Evolutionary conservation across 2,888 invertebrate genomes (phyloP).

Genomic region (Plagodis pulveraria): DNA sequence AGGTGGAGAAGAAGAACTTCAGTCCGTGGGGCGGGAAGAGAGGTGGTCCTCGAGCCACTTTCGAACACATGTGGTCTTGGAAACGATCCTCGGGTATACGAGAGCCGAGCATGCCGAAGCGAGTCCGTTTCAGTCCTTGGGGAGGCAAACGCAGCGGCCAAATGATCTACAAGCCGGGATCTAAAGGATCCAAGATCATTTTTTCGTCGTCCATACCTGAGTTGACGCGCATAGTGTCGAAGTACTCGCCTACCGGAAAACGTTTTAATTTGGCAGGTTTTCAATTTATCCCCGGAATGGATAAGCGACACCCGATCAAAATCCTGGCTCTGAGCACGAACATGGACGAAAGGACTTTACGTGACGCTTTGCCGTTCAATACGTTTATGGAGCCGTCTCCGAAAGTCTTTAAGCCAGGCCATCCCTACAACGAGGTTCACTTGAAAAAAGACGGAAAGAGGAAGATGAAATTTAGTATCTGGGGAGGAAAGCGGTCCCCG

Average conservation of each 20-base stretch:
- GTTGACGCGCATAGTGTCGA: slow-evolving; percentile 66
- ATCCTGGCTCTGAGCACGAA: slow-evolving; percentile 64
- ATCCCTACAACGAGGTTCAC: slow-evolving; percentile 68
- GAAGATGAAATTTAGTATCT: slow-evolving; percentile 78
- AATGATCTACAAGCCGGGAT: slow-evolving; percentile 68
- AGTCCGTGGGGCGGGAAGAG: slow-evolving; percentile 80
- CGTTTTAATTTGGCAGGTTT: slow-evolving; percentile 60
- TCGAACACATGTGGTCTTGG: slow-evolving; percentile 74
- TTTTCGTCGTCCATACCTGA: slow-evolving; percentile 70
- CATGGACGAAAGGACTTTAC: slow-evolving; percentile 50
- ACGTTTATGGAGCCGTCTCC: slow-evolving; percentile 61
- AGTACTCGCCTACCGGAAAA: slow-evolving; percentile 57
- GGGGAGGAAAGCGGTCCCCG: slow-evolving; percentile 77
- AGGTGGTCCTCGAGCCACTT: slow-evolving; percentile 10
- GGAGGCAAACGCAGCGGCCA: slow-evolving; percentile 77
- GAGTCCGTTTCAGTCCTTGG: slow-evolving; percentile 79
- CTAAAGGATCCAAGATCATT: slow-evolving; percentile 65
- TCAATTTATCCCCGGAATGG: slow-evolving; percentile 60
- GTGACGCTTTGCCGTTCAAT: slow-evolving; percentile 69
- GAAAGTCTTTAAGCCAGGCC: slow-evolving; percentile 68
- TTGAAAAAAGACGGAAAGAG: slow-evolving; percentile 77
- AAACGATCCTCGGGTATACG: slow-evolving; percentile 60
- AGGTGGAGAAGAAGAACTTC: slow-evolving; percentile 66
- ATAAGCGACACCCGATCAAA: slow-evolving; percentile 69
- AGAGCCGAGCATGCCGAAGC: slow-evolving; percentile 78